Evolutionary conservation across 2,888 invertebrate genomes (phyloP).

Genomic region (Eurytoma adleriae): DNA sequence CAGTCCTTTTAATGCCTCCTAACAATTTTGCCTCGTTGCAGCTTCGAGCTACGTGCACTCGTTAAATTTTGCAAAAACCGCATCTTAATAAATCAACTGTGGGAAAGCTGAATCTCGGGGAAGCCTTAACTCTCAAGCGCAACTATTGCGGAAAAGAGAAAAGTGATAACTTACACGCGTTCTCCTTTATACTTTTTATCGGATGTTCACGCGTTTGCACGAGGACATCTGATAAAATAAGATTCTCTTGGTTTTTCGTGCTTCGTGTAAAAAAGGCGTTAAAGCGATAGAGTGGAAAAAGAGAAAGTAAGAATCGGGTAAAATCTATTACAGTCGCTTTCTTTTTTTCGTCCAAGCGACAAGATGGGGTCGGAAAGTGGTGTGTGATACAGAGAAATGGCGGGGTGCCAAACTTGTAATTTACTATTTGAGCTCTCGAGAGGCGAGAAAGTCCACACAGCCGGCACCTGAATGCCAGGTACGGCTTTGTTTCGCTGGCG

Average conservation of each 20-base stretch:
- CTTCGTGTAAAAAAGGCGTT: conserved; percentile 1
- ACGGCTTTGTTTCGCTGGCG: not conserved
- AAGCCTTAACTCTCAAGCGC: not conserved
- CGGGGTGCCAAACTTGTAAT: conserved; percentile 5
- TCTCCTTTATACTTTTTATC: no score
- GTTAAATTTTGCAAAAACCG: conserved; percentile 26
- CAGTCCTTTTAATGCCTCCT: conserved; percentile 32
- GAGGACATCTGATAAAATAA: no score
- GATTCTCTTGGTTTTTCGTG: no score
- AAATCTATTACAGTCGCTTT: not conserved
- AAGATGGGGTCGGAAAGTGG: not conserved
- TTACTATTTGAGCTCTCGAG: not conserved
- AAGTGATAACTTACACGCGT: no score
- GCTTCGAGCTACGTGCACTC: not conserved
- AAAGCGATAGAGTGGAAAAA: not conserved
- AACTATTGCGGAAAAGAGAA: not conserved
- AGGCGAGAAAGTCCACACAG: not conserved
- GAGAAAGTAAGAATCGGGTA: conserved; percentile 4
- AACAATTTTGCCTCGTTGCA: conserved; percentile 19
- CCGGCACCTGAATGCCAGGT: conserved; percentile 4
- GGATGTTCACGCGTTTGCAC: no score
- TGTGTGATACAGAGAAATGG: conserved; percentile 19
- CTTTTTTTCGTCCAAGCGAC: not conserved
- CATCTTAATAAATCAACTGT: not conserved
- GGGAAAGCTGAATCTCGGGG: no score